Evolutionary conservation across 2,888 invertebrate species (phyloP), one percentile per base, ranked within the genome.

Genomic region (Drosophila histrio): DNA sequence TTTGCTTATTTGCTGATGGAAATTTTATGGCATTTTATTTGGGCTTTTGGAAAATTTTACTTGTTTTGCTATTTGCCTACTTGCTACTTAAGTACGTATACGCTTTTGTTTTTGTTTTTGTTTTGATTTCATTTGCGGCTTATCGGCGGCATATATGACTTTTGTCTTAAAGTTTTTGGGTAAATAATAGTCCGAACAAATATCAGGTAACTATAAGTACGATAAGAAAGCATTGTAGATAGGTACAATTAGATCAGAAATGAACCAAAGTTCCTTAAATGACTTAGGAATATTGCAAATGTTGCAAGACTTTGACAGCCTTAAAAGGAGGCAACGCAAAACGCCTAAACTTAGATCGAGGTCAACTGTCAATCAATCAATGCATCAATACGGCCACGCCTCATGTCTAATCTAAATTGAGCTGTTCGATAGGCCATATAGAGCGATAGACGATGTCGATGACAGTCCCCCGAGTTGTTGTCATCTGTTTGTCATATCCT

Each of bases 91-190:
- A 32, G 38, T 19, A 26, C 36, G 38, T 19, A 30, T 41, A 11
- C 39, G 30, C 34, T 21, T 39, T 34, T 46, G 30, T 17, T 56
- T 7, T n/a, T 19, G 19, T 19, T 34, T 57, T 61, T 54, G 49
- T 57, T 59, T 58, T 54, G 9, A 36, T 52, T 63, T 32, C 28
- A 39, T 43, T 38, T n/a, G 26, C 19, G 8, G 49, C 73, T 77
- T 83, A 81, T 81, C 87, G 87, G 66, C 70, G 86, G 80, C 60
- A 36, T 58, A 59, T 78, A 78, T 61, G 64, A 60, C 53, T 83
- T 41, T 66, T 66, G 64, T 66, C 53, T 67, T 32, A 22, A 56
- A 56, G 59, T 62, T 58, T 58, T 59, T 44, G 46, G 32, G 66
- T 34, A 76, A 76, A 70, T 71, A 76, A 60, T 71, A 76, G 65